These are phyloP conservation scores for Ictidomys tridecemlineatus DNA, from an alignment of 2,113 vertebrate genomes.

Conservation along the genomic window DNA sequence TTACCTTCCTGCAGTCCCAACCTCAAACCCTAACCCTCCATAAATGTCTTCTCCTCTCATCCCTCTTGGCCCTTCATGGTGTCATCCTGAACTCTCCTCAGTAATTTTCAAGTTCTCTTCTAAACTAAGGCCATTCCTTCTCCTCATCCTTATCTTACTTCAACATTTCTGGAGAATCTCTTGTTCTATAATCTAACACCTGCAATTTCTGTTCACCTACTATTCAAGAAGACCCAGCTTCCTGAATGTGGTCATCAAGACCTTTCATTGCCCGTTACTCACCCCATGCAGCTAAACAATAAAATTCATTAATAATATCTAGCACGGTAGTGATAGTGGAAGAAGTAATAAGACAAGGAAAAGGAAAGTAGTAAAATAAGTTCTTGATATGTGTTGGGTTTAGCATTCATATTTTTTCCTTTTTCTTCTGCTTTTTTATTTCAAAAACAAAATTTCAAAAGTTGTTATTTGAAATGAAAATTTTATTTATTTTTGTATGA, in stretches of 20 bases:
- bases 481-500: not conserved
- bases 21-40: not conserved
- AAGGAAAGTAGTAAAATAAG: not conserved
- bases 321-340: not conserved
- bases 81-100: not conserved
- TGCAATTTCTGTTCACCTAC: not conserved
- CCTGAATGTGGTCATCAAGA: not conserved
- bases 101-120: not conserved
- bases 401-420: not conserved
- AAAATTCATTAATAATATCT: not conserved
- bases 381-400: not conserved
- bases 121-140: not conserved
- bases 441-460: not conserved
- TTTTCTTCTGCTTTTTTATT: not conserved
- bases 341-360: constrained; percentile 64
- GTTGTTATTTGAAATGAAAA: constrained; percentile 12
- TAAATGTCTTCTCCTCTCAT: not conserved
- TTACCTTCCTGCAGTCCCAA: not conserved
- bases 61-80: not conserved
- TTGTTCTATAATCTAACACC: not conserved
- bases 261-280: not conserved
- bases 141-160: not conserved
- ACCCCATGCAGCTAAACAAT: not conserved
- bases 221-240: not conserved
- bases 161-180: not conserved